These are phyloP conservation scores for Smittia aterrima DNA, from an alignment of 2,888 invertebrate genomes.

Conservation along the genomic window DNA sequence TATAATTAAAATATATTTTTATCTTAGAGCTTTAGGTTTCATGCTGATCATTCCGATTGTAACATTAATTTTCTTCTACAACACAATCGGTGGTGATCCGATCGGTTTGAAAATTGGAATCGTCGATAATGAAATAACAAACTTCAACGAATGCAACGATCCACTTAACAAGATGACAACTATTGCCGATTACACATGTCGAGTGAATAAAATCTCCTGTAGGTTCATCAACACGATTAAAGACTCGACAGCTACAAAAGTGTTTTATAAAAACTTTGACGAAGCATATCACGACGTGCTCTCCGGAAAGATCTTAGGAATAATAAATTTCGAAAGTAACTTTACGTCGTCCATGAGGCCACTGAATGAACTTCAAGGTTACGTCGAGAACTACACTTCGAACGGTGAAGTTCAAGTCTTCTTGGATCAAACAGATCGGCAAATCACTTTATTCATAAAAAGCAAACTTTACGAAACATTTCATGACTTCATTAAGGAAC, in stretches of 20 bases:
- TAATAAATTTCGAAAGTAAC: not conserved
- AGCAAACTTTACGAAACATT: not conserved
- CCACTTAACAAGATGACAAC: not conserved
- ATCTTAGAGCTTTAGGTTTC: not conserved
- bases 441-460: slow-evolving; percentile 2
- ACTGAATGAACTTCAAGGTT: not conserved
- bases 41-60: not conserved
- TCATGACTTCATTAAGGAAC: not conserved
- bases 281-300: slow-evolving; percentile 12
- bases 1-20: not conserved
- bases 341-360: not conserved
- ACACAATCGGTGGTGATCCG: slow-evolving; percentile 5
- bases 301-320: not conserved
- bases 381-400: not conserved
- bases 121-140: slow-evolving; percentile 1
- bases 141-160: not conserved
- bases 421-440: slow-evolving; percentile 28
- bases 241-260: not conserved
- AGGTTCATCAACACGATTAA: not conserved
- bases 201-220: not conserved
- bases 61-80: not conserved
- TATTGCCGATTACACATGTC: not conserved
- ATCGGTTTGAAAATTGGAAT: slow-evolving; percentile 12
- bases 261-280: not conserved
- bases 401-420: not conserved